Conservation (phyloP, 2,888 invertebrate species). For the Palloptera scutellata region DNA sequence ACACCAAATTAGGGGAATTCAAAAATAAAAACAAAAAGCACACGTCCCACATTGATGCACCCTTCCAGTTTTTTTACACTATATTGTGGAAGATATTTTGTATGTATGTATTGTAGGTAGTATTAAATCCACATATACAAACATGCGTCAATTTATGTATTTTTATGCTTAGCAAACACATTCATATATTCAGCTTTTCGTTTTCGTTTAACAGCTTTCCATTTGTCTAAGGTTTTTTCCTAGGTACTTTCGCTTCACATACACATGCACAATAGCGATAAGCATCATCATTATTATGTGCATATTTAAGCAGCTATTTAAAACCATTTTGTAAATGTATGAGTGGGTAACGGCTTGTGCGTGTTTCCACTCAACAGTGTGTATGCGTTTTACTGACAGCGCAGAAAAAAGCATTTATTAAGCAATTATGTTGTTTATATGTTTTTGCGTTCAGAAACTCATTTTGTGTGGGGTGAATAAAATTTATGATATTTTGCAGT, state of each 20-base stretch:
- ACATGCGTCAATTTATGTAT: neutral
- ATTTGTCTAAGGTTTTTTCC: neutral
- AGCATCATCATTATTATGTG: slow-evolving; percentile 25
- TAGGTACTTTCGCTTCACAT: neutral
- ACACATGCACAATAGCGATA: neutral
- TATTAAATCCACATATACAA: too few species aligned
- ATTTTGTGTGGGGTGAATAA: too few species aligned
- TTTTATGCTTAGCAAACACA: neutral
- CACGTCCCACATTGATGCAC: too few species aligned
- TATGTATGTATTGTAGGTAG: too few species aligned
- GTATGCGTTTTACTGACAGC: slow-evolving; percentile 34
- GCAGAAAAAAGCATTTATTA: slow-evolving; percentile 29
- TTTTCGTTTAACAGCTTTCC: neutral
- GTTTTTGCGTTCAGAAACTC: neutral
- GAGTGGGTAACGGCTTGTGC: slow-evolving; percentile 1
- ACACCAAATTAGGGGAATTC: too few species aligned
- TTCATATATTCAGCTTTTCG: neutral
- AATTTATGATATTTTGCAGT: too few species aligned
- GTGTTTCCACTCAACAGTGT: slow-evolving; percentile 35
- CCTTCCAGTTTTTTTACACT: too few species aligned
- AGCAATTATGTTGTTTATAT: slow-evolving; percentile 36
- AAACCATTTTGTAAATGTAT: neutral
- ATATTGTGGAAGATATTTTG: too few species aligned
- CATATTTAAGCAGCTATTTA: slow-evolving; percentile 25
- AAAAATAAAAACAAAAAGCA: too few species aligned